phyloP scores from a whole-genome alignment of 1,140 invertebrate genomes.

The Nylanderia fulva region DNA sequence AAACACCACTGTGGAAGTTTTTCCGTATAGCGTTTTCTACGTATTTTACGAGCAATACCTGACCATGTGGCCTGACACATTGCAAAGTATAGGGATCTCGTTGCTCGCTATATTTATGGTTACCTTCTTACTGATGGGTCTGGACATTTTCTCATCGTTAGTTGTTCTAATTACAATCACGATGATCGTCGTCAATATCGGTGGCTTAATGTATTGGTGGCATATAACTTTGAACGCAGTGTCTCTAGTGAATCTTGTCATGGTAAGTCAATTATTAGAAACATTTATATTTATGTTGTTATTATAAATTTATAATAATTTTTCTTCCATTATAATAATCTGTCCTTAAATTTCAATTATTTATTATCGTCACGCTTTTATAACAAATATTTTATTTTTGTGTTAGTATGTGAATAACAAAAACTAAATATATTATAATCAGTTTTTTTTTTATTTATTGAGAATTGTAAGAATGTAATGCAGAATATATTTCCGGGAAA shows the following conservation, averaged over 20 bases:
- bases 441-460: too few species aligned
- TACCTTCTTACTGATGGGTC: constrained; percentile 96
- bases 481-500: too few species aligned
- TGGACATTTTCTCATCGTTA: constrained; percentile 95
- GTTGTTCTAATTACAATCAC: constrained; percentile 96
- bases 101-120: constrained; percentile 97
- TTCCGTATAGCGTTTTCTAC: constrained; percentile 99
- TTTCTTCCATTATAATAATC: too few species aligned
- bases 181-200: constrained; percentile 97
- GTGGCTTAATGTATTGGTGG: constrained; percentile 99
- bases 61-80: constrained; percentile 97
- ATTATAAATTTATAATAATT: background rate
- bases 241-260: constrained; percentile 99
- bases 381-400: background rate
- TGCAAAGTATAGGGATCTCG: constrained; percentile 95
- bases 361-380: background rate
- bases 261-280: constrained; percentile 89
- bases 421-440: too few species aligned
- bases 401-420: too few species aligned
- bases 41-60: constrained; percentile 99
- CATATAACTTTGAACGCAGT: constrained; percentile 98
- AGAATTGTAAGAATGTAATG: background rate
- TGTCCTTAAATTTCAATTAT: background rate
- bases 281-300: too few species aligned
- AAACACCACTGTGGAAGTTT: constrained; percentile 91